A percentile compares a stretch with the other conserved stretches of the same genome.
Evolutionary conservation across 2,888 invertebrate species (phyloP).

Genomic region (Colletes collaris): DNA sequence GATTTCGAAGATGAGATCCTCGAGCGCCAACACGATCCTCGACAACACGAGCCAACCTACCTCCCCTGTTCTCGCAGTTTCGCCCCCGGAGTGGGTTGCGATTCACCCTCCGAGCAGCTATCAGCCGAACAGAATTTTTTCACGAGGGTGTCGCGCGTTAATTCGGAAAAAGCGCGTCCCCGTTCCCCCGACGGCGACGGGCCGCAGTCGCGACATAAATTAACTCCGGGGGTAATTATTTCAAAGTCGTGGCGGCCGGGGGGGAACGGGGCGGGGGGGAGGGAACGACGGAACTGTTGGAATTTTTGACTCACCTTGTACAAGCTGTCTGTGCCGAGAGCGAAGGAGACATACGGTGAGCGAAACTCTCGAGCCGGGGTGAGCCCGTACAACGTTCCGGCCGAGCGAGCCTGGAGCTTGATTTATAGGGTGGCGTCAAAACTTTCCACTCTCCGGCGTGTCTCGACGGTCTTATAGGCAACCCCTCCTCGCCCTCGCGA

Average conservation of each 20-base stretch:
- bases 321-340: slow-evolving; percentile 65
- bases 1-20: no score
- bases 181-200: slow-evolving; percentile 22
- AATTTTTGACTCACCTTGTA: slow-evolving; percentile 75
- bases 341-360: slow-evolving; percentile 78
- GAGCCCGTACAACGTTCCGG: slow-evolving; percentile 72
- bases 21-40: no score
- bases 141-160: slow-evolving; percentile 48
- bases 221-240: slow-evolving; percentile 75
- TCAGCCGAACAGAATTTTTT: slow-evolving; percentile 23
- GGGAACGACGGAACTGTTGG: slow-evolving; percentile 58
- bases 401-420: slow-evolving; percentile 73
- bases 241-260: slow-evolving; percentile 57
- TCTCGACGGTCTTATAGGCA: slow-evolving; percentile 70
- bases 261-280: background rate
- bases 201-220: slow-evolving; percentile 74
- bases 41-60: no score
- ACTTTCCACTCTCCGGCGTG: slow-evolving; percentile 79
- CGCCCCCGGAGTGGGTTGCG: background rate
- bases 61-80: no score
- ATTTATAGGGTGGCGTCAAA: slow-evolving; percentile 82
- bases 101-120: background rate
- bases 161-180: slow-evolving; percentile 47
- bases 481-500: slow-evolving; percentile 57
- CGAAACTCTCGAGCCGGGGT: slow-evolving; percentile 71